Evolutionary conservation across 2,888 invertebrate genomes (phyloP), one percentile per base, ranked within the genome.

Genomic region (Cetonia aurata): DNA sequence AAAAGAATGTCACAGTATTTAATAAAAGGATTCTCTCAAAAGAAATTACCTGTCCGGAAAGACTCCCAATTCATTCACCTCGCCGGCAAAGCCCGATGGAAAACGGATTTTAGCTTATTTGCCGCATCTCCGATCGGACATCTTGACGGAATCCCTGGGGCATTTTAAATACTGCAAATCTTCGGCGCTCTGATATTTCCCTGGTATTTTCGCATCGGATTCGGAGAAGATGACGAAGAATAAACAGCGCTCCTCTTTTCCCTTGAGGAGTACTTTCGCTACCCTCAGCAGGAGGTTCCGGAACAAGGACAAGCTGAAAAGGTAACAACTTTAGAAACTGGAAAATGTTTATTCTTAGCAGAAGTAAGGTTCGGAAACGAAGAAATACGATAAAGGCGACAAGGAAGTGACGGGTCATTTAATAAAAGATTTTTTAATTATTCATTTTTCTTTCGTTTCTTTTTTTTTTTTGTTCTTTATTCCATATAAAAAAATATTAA

Each of bases 301-400:
- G 75, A 82, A 86, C 77, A 86, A 86, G 81, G 86, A 87, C 78
- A 85, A 86, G 75, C 81, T 86, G 73, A 86, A 86, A 85, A 87
- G 87, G 87, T 87, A 87, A 77, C 42, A 25, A 15, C 46, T 10
- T 42, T 25, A 44, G 19, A 59, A 59, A 44, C 25, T 25, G 15
- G n/a, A 56, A 55, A 33, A 59, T 44, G 10, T 59, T n/a, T 15
- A 8, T n/a, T 59, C 19, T 44, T 19, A 13, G 9, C 15, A 12
- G 19, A 44, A 25, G 12, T 15, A 25, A 52, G 17, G 31, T 46
- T 25, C 10, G 13, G 25, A 25, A 46, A 13, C 13, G 12, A 12
- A 12, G 12, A 46, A 46, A 60, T 31, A 44, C 9, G 33, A 13
- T 12, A 13, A 15, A 41, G 13, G 9, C 13, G 17, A 56, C n/a